Base-by-base conservation (phyloP, 2,888 invertebrate genomes). In the Chymomyza procnemis region DNA sequence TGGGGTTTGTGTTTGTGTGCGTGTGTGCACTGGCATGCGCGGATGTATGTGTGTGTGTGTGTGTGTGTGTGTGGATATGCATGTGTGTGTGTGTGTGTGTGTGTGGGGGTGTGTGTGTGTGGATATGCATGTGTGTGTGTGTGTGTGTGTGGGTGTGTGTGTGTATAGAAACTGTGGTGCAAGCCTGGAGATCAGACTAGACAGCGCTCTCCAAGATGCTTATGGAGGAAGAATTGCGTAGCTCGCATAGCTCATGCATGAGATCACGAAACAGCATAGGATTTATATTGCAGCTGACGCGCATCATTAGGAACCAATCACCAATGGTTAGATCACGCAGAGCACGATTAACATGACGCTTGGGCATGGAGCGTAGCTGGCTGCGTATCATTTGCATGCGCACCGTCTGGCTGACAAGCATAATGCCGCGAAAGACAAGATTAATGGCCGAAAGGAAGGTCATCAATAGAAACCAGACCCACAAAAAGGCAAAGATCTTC, bases 261-360 rank as follows among this genome's bases (percentile, higher is more conserved):
- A 95, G 90, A 75, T 95, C 95, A 73, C 93, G 93, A 88, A 93
- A 95, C 66, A 95, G 91, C 54, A 94, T 90, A 0, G 95, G 94
- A 89, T 95, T 95, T 80, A 96, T 93, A 89, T 96, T 96, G 87
- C 94, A 94, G 66, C 95, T 94, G 60, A 96, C 92, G 89, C 95
- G 93, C 88, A 95, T 94, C 12, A 96, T 90, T 18, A 96, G 89
- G 88, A 96, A 96, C 94, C 96, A 96, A 89, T 96, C 96, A 0
- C 95, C 95, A 69, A 94, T 94, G 62, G 93, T 92, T 16, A 84
- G 77, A 30, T 83, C 78, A 2, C 85, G 64, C 2, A 89, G 69
- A 5, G 87, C 79, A 9, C 74, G 77, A 21, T 80, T 77, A 3
- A 90, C 86, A 61, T 88, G 85, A 50, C 78, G 69, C 12, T 79